These are phyloP conservation scores for Crax fasciolata DNA, from an alignment of 2,797 vertebrate species.

Conservation along the genomic window DNA sequence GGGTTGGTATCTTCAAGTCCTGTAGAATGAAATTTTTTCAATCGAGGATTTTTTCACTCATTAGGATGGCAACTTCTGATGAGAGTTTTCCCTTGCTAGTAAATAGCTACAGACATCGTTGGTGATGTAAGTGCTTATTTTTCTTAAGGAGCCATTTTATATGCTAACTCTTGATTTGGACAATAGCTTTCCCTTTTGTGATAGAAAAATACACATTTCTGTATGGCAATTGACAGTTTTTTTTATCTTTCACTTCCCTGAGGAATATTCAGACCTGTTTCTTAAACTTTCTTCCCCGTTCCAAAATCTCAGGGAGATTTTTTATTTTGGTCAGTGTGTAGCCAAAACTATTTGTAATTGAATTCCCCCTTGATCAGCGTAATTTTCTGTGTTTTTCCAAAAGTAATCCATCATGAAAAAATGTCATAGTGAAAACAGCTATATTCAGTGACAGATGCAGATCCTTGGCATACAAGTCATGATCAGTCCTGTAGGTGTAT, in stretches of 20 bases:
- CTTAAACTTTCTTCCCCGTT: not conserved
- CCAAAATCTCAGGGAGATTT: not conserved
- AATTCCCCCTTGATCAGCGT: not conserved
- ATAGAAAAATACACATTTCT: not conserved
- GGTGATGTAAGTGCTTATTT: not conserved
- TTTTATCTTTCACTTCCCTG: not conserved
- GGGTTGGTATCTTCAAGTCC: not conserved
- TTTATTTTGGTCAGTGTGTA: not conserved
- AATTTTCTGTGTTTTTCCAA: not conserved
- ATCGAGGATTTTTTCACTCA: not conserved
- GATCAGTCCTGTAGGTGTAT: not conserved
- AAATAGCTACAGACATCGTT: not conserved
- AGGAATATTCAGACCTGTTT: not conserved
- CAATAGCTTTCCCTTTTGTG: fast-evolving
- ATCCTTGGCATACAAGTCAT: not conserved
- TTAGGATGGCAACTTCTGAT: not conserved
- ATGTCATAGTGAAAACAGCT: not conserved
- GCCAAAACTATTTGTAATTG: not conserved
- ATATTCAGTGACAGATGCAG: not conserved
- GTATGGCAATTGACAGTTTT: not conserved
- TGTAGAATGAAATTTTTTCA: not conserved
- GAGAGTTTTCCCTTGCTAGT: not conserved
- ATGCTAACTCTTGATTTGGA: not conserved
- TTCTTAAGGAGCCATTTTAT: not conserved
- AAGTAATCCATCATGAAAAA: not conserved